Percentiles rank a stretch among this genome's conserved stretches.
Evolutionary conservation across 2,888 invertebrate genomes (phyloP).

Genomic region (Heteromurus nitidus): DNA sequence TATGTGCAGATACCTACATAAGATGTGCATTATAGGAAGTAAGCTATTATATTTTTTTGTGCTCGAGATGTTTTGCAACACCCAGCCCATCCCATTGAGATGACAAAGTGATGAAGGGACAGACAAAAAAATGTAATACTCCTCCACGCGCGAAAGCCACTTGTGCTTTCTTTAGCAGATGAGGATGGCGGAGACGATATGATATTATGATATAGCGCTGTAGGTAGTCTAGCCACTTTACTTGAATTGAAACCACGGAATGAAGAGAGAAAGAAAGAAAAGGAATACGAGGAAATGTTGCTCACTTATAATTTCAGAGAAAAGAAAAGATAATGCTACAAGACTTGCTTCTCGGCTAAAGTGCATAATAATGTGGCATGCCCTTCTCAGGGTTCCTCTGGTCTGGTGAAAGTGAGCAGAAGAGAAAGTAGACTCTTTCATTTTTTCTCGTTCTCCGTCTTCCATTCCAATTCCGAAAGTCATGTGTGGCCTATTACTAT

Average conservation of each 20-base stretch:
- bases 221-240: not conserved
- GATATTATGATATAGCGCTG: slow-evolving; percentile 44
- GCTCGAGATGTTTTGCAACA: too few species aligned
- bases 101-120: slow-evolving; percentile 46
- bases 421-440: slow-evolving; percentile 27
- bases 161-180: not conserved
- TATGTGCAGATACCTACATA: too few species aligned
- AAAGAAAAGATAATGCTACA: slow-evolving; percentile 54
- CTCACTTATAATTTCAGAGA: slow-evolving; percentile 38
- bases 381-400: not conserved
- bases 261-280: slow-evolving; percentile 37
- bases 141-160: not conserved
- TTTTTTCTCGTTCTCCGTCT: too few species aligned
- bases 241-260: too few species aligned
- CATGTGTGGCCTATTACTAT: slow-evolving; percentile 26
- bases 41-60: too few species aligned
- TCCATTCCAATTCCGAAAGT: slow-evolving; percentile 29
- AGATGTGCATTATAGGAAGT: too few species aligned
- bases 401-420: slow-evolving; percentile 21
- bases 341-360: slow-evolving; percentile 40
- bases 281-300: slow-evolving; percentile 56
- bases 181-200: too few species aligned
- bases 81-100: slow-evolving; percentile 42
- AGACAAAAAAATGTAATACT: slow-evolving; percentile 16
- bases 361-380: slow-evolving; percentile 31